Base-by-base conservation (phyloP, 2,797 vertebrate genomes). In the Phataginus tetradactyla region DNA sequence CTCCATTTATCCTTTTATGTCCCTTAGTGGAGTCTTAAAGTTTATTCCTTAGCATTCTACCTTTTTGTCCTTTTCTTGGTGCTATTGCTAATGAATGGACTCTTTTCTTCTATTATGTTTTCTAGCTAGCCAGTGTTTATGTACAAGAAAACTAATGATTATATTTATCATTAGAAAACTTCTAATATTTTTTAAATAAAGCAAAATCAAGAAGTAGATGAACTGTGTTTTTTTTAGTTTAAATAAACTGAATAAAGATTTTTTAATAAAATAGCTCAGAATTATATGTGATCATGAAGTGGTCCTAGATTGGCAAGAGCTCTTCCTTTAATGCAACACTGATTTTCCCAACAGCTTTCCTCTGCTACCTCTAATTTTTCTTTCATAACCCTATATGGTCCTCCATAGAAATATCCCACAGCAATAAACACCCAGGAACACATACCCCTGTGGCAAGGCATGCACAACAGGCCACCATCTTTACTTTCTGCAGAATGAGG, bases 1-100 rank as follows among this genome's bases (percentile, higher is more conserved):
- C 63, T 92, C 71, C 42, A 78, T 86, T 79, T 95, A 88, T 90
- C 92, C 57, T 74, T 57, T 80, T 83, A 90, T 74, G 57, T 61
- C n/a, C 15, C 69, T 84, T 66, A 45, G n/a, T 32, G 5, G 45
- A 42, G 34, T 68, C 91, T 90, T 66, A 42, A 95, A 87, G 23
- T 77, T 77, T 77, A 75, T 71, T 89, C 37, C 42, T 88, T 49
- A 23, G 34, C 39, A 80, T 51, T 53, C 13, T 84, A 27, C 49
- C 29, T 51, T 25, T 49, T 42, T 79, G 71, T 13, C 32, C 23
- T 27, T 66, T 2, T 78, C 55, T 57, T 34, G 37, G 42, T 53
- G 21, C 15, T 84, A 53, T 75, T 59, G 55, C 77, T 69, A 72
- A 83, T 78, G 27, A 72, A 83, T 78, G 32, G 49, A n/a, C 10